Evolutionary conservation across 2,797 vertebrate species (phyloP).

Genomic region (Artibeus jamaicensis): DNA sequence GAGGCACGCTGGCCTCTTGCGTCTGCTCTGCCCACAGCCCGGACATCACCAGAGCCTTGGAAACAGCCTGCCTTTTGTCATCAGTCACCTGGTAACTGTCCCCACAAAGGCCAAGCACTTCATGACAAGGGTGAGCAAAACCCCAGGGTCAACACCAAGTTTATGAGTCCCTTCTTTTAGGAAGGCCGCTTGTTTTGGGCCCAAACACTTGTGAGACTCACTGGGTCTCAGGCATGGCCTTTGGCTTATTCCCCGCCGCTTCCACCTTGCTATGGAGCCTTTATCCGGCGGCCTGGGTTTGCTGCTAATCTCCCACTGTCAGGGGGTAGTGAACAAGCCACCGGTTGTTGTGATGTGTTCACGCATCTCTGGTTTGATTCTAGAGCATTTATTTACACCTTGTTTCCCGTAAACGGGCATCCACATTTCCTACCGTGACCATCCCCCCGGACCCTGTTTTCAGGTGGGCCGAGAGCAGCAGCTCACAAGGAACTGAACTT

Average conservation of each 20-base stretch:
- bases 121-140: not conserved
- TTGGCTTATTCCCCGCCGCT: not conserved
- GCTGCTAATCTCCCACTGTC: not conserved
- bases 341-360: not conserved
- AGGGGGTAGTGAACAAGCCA: not conserved
- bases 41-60: fast-evolving
- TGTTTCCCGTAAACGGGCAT: not conserved
- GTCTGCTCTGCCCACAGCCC: no score
- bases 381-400: not conserved
- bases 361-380: not conserved
- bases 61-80: not conserved
- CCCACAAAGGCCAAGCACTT: not conserved
- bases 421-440: not conserved
- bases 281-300: not conserved
- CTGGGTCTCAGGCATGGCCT: not conserved
- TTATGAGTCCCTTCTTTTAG: not conserved
- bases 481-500: no score
- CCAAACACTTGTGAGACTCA: not conserved
- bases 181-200: not conserved
- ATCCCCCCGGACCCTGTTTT: not conserved
- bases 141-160: not conserved
- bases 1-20: no score
- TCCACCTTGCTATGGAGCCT: not conserved
- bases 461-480: fast-evolving
- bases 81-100: not conserved